Evolutionary conservation across 2,113 vertebrate species (phyloP).

Genomic region (Xiphias gladius): DNA sequence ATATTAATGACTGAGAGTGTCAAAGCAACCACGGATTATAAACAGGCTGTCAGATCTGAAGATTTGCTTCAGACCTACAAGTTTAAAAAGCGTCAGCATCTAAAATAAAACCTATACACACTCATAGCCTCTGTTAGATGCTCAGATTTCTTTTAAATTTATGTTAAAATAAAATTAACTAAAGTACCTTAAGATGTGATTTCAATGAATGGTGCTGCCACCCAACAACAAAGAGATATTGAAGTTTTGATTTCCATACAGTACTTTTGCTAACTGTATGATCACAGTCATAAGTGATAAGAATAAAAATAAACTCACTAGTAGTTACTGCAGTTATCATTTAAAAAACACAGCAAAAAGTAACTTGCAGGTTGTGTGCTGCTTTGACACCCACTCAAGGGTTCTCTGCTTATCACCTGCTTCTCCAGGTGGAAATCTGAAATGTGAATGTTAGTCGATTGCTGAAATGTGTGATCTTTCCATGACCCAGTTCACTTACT

Average conservation of each 20-base stretch:
- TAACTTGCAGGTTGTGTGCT: constrained; percentile 4
- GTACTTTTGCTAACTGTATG: constrained; percentile 4
- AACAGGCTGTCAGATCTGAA: constrained; percentile 29
- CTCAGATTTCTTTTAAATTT: constrained; percentile 1
- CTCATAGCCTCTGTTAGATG: neutral
- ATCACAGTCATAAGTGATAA: neutral
- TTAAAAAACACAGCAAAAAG: neutral
- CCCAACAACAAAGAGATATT: neutral
- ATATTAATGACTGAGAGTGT: constrained; percentile 24
- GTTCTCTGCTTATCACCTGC: constrained; percentile 28
- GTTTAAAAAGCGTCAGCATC: constrained; percentile 30
- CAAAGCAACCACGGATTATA: constrained; percentile 21
- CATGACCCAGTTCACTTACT: constrained; percentile 43
- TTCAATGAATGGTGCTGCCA: neutral
- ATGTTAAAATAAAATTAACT: neutral
- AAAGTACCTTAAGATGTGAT: too few relatives aligned
- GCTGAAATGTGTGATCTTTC: constrained; percentile 55
- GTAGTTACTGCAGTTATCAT: neutral
- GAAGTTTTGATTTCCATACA: neutral
- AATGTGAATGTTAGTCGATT: constrained; percentile 41
- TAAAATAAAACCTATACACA: constrained; percentile 43
- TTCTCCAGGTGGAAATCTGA: constrained; percentile 42
- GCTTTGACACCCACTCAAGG: constrained; percentile 40
- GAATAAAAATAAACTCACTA: neutral
- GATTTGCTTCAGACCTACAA: constrained; percentile 23